Evolutionary conservation across 2,888 invertebrate genomes (phyloP), one percentile per base, ranked within the genome.

Genomic region (Linnaemya tessellans): DNA sequence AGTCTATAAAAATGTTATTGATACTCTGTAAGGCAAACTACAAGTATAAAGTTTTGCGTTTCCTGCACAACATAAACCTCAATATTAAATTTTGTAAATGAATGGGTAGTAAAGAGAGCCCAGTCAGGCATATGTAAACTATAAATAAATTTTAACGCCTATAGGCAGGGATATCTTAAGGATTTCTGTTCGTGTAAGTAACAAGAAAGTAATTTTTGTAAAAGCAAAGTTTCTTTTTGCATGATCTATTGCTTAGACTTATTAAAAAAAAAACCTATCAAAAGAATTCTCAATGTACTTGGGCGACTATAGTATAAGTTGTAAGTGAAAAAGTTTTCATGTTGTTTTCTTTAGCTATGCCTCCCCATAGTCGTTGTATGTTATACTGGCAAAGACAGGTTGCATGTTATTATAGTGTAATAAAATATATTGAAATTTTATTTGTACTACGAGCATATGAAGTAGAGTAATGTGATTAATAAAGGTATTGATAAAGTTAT

Each of bases 251-350:
- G 82, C 82, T 85, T 11, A 85, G 82, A 82, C 82, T 85, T 85
- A 85, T 82, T 85, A 85, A 85, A 85, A 85, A 82, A 85, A 85
- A 85, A 85, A 82, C 79, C 78, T 85, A 85, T 85, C 82, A 82
- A 82, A 79, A 79, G 79, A 35, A 78, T 60, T 74, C 54, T 60
- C 25, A 46, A 56, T 77, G 70, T 51, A 30, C 30, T 30, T 30
- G 30, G 2, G 30, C 5, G n/a, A n/a, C n/a, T n/a, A n/a, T n/a
- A n/a, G 1, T 8, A 35, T 51, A 68, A 7, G 11, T 51, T 65
- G 22, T 77, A 78, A 84, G 70, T 79, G 70, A 70, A 70, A 79
- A 79, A 81, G 78, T 81, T 85, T 84, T 58, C 46, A 54, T 71
- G 67, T 73, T 75, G 2, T 43, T 43, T 78, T 22, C 30, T 70